Evolutionary conservation across 2,113 vertebrate genomes (phyloP).

Genomic region (Engraulis encrasicolus): DNA sequence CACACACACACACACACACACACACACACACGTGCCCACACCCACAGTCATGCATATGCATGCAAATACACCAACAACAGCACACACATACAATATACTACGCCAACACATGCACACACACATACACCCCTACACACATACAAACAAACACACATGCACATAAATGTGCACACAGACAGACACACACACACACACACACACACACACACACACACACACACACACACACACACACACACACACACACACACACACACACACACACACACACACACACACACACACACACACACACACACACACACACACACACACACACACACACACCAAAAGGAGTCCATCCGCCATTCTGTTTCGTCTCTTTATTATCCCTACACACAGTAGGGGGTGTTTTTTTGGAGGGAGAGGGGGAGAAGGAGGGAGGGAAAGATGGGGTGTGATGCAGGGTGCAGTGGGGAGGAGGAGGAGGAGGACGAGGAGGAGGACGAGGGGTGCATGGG

Average conservation of each 20-base stretch:
- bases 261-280: background rate
- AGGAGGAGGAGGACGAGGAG: conserved; percentile 43
- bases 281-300: background rate
- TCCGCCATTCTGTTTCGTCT: conserved; percentile 70
- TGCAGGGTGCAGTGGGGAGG: conserved; percentile 45
- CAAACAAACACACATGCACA: conserved; percentile 39
- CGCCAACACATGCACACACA: too few relatives aligned
- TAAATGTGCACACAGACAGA: too few relatives aligned
- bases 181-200: conserved; percentile 1
- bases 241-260: background rate
- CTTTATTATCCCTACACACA: conserved; percentile 72
- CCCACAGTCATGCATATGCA: background rate
- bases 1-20: conserved; percentile 33
- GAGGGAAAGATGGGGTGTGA: too few relatives aligned
- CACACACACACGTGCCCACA: background rate
- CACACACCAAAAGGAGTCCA: conserved; percentile 60
- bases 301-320: conserved; percentile 15
- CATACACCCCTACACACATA: background rate
- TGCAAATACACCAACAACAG: conserved; percentile 43
- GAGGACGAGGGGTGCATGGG: conserved; percentile 9
- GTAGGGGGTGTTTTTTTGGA: conserved; percentile 64
- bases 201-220: background rate
- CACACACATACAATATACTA: background rate
- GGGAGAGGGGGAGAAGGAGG: conserved; percentile 37
- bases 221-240: conserved; percentile 33